Evolutionary conservation across 2,888 invertebrate species (phyloP).

Genomic region (Operophtera brumata): DNA sequence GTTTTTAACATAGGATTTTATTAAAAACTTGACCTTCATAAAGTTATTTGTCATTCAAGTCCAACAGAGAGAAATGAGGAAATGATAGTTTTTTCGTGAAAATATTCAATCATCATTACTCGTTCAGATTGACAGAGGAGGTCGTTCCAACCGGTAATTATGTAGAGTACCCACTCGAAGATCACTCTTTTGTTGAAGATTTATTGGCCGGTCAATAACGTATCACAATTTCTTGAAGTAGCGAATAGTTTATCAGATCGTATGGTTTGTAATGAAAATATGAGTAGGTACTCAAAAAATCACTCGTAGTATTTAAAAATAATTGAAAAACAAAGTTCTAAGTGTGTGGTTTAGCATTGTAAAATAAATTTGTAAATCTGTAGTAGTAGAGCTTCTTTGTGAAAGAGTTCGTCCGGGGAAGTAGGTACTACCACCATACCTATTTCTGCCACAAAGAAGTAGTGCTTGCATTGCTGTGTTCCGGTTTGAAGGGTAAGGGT

Average conservation of each 20-base stretch:
- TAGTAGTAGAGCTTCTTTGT: not conserved
- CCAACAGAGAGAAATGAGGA: constrained; percentile 18
- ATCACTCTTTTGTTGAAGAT: constrained; percentile 48
- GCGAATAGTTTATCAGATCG: constrained; percentile 46
- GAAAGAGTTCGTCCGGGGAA: no score
- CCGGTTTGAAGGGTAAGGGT: no score
- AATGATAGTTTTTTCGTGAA: constrained; percentile 24
- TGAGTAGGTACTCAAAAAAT: no score
- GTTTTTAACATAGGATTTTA: not conserved
- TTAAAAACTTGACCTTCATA: not conserved
- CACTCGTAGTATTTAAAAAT: no score
- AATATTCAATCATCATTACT: constrained; percentile 58
- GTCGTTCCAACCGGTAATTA: constrained; percentile 52
- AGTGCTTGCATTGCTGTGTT: no score
- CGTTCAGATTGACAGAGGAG: constrained; percentile 58
- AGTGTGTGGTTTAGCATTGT: no score
- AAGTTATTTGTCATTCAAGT: constrained; percentile 5
- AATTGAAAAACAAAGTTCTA: no score
- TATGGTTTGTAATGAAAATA: not conserved
- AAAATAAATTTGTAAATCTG: not conserved
- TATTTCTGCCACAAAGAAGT: no score
- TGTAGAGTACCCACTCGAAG: constrained; percentile 46
- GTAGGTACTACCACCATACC: no score
- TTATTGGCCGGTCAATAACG: constrained; percentile 49
- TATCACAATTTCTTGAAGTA: constrained; percentile 49